These are phyloP conservation scores for Ariolimax columbianus DNA, from an alignment of 2,888 invertebrate genomes.

Conservation along the genomic window DNA sequence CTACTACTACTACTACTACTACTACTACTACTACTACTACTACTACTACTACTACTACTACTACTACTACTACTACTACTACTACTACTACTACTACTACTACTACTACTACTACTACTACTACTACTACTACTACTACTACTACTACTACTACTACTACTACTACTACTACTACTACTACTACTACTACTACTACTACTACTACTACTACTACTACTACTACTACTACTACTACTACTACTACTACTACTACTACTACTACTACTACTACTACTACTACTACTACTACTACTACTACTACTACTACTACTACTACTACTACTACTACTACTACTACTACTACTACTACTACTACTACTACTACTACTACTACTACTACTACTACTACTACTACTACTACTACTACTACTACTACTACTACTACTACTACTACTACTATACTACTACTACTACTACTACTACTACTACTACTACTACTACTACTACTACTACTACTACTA, in stretches of 20 bases:
- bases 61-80: conserved; percentile 27
- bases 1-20: conserved; percentile 27
- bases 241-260: conserved; percentile 27
- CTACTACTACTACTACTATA: too few relatives aligned
- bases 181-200: conserved; percentile 27
- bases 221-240: conserved; percentile 29
- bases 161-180: conserved; percentile 29
- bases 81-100: conserved; percentile 24
- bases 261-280: conserved; percentile 24
- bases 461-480: conserved; percentile 33
- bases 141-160: conserved; percentile 25
- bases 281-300: conserved; percentile 25
- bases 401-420: conserved; percentile 20
- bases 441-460: conserved; percentile 27
- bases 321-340: conserved; percentile 25
- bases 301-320: conserved; percentile 27
- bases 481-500: conserved; percentile 36
- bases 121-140: conserved; percentile 27
- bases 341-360: conserved; percentile 29
- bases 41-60: conserved; percentile 29
- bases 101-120: conserved; percentile 25
- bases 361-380: conserved; percentile 27
- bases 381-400: conserved; percentile 27
- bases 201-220: conserved; percentile 27
- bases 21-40: conserved; percentile 27